phyloP scores from a whole-genome alignment of 2,797 vertebrate genomes.

The Cygnus olor region DNA sequence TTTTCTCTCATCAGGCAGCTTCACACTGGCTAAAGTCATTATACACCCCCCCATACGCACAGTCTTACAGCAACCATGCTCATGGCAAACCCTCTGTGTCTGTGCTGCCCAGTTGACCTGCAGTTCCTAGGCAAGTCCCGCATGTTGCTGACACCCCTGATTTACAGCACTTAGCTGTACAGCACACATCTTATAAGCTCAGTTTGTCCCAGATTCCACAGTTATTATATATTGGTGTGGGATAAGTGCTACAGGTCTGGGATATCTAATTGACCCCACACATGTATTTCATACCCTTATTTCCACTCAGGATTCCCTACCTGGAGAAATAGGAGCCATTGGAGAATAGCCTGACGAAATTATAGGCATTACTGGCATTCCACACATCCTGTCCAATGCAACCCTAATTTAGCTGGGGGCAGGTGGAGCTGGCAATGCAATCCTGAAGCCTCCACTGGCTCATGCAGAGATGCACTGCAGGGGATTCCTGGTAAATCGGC shows the following conservation, averaged over 20 bases:
- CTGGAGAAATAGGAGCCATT: neutral
- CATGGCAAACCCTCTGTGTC: neutral
- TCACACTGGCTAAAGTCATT: neutral
- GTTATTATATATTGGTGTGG: neutral
- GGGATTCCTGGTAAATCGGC: neutral
- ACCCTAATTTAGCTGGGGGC: neutral
- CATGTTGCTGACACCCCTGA: neutral
- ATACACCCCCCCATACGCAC: neutral
- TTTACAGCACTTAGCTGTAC: neutral
- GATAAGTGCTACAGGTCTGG: neutral
- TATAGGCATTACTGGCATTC: rapidly evolving
- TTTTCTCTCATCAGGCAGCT: neutral
- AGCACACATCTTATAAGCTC: neutral
- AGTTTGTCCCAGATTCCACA: neutral
- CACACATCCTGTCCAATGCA: neutral
- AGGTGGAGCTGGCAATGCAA: rapidly evolving
- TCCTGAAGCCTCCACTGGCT: neutral
- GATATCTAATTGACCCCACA: neutral
- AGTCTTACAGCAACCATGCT: neutral
- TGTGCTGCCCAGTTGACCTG: neutral
- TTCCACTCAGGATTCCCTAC: neutral
- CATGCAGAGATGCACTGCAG: neutral
- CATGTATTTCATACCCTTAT: neutral
- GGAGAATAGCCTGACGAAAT: neutral
- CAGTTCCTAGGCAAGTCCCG: neutral